phyloP scores from a whole-genome alignment of 2,888 invertebrate species.

The Trichopria drosophilae region DNA sequence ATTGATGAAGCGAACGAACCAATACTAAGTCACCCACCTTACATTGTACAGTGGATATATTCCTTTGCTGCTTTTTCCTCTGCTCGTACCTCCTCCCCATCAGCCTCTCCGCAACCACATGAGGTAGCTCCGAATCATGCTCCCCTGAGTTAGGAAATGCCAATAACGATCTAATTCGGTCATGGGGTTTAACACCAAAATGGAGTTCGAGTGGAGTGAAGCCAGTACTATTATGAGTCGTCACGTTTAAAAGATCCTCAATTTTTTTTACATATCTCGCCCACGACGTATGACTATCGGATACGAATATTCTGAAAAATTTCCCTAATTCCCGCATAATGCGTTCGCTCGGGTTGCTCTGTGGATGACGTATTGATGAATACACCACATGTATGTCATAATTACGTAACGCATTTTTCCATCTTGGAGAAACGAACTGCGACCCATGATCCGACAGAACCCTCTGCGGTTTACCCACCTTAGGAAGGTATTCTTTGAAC shows the following conservation, averaged over 20 bases:
- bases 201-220: not conserved
- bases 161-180: not conserved
- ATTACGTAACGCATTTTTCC: not conserved
- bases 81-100: not conserved
- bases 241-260: not conserved
- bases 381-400: too few species aligned
- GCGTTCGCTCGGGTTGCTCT: too few species aligned
- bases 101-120: not conserved
- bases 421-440: slow-evolving; percentile 6
- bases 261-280: not conserved
- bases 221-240: not conserved
- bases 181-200: not conserved
- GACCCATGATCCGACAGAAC: slow-evolving; percentile 11
- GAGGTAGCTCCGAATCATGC: not conserved
- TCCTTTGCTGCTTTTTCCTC: not conserved
- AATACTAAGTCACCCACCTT: not conserved
- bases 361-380: too few species aligned
- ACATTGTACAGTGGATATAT: not conserved
- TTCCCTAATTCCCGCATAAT: too few species aligned
- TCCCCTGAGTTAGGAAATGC: not conserved
- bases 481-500: slow-evolving; percentile 1
- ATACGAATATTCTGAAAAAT: not conserved
- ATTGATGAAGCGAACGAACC: not conserved
- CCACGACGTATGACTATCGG: not conserved
- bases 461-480: not conserved